Base-by-base conservation (phyloP, 1,140 invertebrate species). In the Drosophila gunungcola region DNA sequence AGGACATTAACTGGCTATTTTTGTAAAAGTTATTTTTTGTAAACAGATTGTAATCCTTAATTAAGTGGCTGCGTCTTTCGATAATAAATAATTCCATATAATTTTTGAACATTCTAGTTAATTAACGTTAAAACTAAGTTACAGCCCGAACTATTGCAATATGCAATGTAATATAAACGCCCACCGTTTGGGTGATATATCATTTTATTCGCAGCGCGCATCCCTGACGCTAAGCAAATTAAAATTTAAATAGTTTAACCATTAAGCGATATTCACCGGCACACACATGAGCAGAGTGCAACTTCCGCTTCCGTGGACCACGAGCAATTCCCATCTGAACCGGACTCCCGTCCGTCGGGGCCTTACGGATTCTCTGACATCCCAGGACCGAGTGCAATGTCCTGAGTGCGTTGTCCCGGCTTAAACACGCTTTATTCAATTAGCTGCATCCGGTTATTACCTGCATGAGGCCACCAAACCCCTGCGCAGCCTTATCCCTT, bases 361-460 rank as follows among this genome's bases (percentile, higher is more conserved):
- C 3, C 3, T 21, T 1, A 21, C 39, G 56, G 55, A 54, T 48
- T 29, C 21, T 69, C 60, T 51, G 32, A 36, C 49, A 52, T 52
- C 42, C 36, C 41, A 4, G 48, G 32, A 38, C 46, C 25, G 54
- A 48, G 52, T 61, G 46, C 62, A 56, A 72, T 72, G 65, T 69
- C 48, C 54, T 72, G 75, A 75, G 62, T 54, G 61, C 70, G 68
- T 52, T 77, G 60, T 89, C 73, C 67, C 60, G 70, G 69, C 80
- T 88, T 70, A 57, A 78, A 78, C 56, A 77, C 84, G 85, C 77
- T 89, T 86, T 89, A 89, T 89, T 89, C 84, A 89, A 89, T 89
- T 89, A 89, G 84, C 76, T 75, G 80, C 80, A 89, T 89, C 85
- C 80, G 84, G 82, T 89, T 89, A 89, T 89, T 89, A 89, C 84